Percentiles rank a stretch among this genome's conserved stretches.
Conservation (phyloP, 2,797 vertebrate species). For the Takifugu ocellatus region DNA sequence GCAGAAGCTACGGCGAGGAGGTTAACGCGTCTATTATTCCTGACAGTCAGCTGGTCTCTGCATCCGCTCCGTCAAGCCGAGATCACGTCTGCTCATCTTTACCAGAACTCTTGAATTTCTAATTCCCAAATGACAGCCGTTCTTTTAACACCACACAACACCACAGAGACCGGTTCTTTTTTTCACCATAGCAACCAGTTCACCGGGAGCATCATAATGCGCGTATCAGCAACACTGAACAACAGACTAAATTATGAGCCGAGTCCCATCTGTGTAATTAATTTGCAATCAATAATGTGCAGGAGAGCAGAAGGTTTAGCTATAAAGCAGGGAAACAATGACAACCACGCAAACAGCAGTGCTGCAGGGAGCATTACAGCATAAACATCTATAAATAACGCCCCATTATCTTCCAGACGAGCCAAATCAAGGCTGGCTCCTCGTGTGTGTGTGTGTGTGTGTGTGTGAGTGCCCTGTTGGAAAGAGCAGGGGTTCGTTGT, state of each 20-base stretch:
- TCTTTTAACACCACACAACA: not conserved
- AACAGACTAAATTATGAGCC: slow-evolving; percentile 1
- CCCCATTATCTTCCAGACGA: too few relatives aligned
- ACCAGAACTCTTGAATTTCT: too few relatives aligned
- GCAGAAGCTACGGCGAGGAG: slow-evolving; percentile 18
- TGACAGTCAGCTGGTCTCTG: not conserved
- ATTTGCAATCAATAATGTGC: slow-evolving; percentile 21
- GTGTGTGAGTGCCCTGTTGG: too few relatives aligned
- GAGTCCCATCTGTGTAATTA: slow-evolving; percentile 2
- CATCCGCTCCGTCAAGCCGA: not conserved
- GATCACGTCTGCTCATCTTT: too few relatives aligned
- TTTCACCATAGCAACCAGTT: not conserved
- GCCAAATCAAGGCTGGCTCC: too few relatives aligned
- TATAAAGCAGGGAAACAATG: slow-evolving; percentile 2
- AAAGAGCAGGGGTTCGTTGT: too few relatives aligned
- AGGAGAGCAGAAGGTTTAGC: not conserved
- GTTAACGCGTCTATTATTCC: slow-evolving; percentile 30
- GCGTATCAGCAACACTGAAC: not conserved
- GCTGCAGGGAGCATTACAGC: too few relatives aligned
- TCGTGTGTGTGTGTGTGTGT: too few relatives aligned
- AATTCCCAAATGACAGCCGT: not conserved
- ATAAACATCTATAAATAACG: too few relatives aligned
- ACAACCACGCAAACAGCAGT: not conserved
- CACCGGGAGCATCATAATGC: not conserved
- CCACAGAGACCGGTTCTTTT: not conserved